phyloP scores from a whole-genome alignment of 2,113 vertebrate genomes.

The Phocoena phocoena region DNA sequence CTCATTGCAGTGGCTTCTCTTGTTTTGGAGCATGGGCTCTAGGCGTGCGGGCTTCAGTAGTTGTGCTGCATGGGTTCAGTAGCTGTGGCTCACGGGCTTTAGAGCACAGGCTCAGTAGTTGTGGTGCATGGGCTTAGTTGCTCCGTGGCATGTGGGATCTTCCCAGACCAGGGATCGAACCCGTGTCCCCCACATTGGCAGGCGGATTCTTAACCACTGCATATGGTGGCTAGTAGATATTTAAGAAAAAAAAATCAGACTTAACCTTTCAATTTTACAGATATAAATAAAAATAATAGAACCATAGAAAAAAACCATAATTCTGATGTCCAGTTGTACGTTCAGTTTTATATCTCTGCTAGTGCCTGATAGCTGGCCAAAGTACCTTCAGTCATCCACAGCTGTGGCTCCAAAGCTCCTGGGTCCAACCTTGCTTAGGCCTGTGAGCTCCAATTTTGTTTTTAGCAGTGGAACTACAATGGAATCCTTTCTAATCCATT shows the following conservation, averaged over 20 bases:
- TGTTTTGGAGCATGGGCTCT: too few species aligned
- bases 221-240: background rate
- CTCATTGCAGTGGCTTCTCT: too few species aligned
- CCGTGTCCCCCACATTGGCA: too few species aligned
- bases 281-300: background rate
- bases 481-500: background rate
- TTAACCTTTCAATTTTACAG: background rate
- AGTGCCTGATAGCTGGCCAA: background rate
- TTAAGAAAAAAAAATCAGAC: background rate
- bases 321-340: background rate
- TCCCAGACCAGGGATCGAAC: too few species aligned
- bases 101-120: too few species aligned
- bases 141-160: too few species aligned
- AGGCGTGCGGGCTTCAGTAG: accelerated
- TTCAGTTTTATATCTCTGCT: background rate
- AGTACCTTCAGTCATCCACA: background rate
- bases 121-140: too few species aligned
- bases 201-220: too few species aligned
- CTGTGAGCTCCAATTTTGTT: background rate
- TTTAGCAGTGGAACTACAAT: background rate
- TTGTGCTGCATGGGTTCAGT: too few species aligned
- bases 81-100: too few species aligned
- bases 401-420: background rate
- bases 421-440: background rate
- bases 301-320: background rate